Percentiles rank a stretch among this genome's conserved stretches.
These are phyloP conservation scores for Thymelicus acteon DNA, from an alignment of 2,888 invertebrate species.

Conservation along the genomic window DNA sequence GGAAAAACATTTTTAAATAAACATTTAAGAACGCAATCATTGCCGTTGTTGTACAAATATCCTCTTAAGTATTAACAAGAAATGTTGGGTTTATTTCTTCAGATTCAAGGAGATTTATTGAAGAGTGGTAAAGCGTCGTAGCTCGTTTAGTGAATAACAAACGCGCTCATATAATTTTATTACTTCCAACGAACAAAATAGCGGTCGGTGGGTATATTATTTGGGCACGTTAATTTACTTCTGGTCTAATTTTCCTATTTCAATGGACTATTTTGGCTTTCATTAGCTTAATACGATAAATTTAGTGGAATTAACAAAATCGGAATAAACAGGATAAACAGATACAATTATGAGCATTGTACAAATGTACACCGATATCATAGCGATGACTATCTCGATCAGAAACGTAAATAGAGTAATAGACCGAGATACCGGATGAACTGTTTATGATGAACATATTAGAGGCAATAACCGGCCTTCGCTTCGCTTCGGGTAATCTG, in stretches of 20 bases:
- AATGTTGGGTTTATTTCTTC: neutral
- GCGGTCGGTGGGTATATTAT: neutral
- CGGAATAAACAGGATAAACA: too few relatives aligned
- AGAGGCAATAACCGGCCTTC: too few relatives aligned
- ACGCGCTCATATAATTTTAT: slow-evolving; percentile 70
- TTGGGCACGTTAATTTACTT: slow-evolving; percentile 3
- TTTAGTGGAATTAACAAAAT: neutral
- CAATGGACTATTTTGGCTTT: slow-evolving; percentile 3
- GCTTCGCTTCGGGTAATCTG: too few relatives aligned
- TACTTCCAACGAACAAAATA: slow-evolving; percentile 50
- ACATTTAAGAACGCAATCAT: slow-evolving; percentile 21
- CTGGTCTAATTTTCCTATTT: slow-evolving; percentile 1
- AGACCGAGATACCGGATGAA: too few relatives aligned
- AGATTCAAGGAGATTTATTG: neutral
- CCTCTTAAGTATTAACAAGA: neutral
- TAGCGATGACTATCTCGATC: too few relatives aligned
- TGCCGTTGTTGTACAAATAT: neutral
- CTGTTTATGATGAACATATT: too few relatives aligned
- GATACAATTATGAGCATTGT: too few relatives aligned
- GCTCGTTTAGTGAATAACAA: slow-evolving; percentile 53
- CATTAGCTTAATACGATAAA: neutral
- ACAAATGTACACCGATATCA: too few relatives aligned
- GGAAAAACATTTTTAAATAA: slow-evolving; percentile 23
- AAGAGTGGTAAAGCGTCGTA: neutral
- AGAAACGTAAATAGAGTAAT: too few relatives aligned